Evolutionary conservation across 2,113 vertebrate species (phyloP), one percentile per base, ranked within the genome.

Genomic region (Colius striatus): DNA sequence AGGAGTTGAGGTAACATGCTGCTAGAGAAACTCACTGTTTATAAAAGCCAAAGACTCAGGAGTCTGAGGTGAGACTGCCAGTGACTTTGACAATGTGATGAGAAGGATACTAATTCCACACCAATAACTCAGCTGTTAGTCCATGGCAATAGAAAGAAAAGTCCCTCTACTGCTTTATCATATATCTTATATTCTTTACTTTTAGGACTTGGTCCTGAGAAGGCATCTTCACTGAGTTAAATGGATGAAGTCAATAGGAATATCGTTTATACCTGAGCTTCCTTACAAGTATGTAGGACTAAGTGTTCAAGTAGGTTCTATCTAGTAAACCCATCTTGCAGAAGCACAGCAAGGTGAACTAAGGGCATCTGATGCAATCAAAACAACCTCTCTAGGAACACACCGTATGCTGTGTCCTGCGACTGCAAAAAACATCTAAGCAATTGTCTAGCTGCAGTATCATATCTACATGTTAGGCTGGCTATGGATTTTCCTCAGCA

Each of bases 301-400:
- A 34, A 8, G 8, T 9, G 2, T 61, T 80, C 43, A 9, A 10
- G 36, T 14, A 41, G 48, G 14, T 58, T 16, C 18, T 66, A 16
- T 20, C 2, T 19, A 1, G n/a, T 45, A 38, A 1, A 36, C 27
- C 21, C 27, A 18, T 11, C 38, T 2, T 6, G 11, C 0, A 1
- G 23, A 50, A 67, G 13, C 3, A 8, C 38, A 18, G 41, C 34
- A 13, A 50, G 43, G 21, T 53, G 47, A 63, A 6, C 45, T 25
- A 38, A 11, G 32, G 30, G 25, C 50, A 43, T 36, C 32, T 1
- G 2, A 63, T n/a, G 16, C 8, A 47, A 23, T 10, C 25, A 26
- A 30, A 78, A 25, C 41, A 34, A 8, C 13, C 25, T 81, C 5
- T 1, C 55, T 51, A 23, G 34, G 16, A 66, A 14, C 1, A 1